phyloP scores from a whole-genome alignment of 1,140 invertebrate species.

The Heliothis subflexa region DNA sequence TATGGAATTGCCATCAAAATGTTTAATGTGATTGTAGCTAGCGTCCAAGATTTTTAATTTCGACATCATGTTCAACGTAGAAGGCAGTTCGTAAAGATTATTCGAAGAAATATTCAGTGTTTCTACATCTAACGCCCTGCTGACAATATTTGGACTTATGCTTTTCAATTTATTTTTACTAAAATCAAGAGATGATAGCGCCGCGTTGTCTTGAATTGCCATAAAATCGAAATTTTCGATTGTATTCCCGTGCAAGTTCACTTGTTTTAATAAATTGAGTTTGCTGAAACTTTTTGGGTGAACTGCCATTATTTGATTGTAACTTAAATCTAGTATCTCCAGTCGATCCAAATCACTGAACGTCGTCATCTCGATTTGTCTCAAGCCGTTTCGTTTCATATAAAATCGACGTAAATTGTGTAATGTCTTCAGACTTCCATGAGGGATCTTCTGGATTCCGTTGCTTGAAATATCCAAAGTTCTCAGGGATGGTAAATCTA shows the following conservation, averaged over 20 bases:
- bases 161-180: conserved; percentile 92
- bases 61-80: conserved; percentile 89
- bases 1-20: conserved; percentile 89
- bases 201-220: conserved; percentile 88
- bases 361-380: conserved; percentile 89
- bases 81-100: conserved; percentile 90
- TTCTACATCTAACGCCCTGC: conserved; percentile 89
- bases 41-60: conserved; percentile 91
- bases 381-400: conserved; percentile 92
- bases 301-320: conserved; percentile 91
- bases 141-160: conserved; percentile 89
- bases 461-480: conserved; percentile 93
- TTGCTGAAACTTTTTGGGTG: conserved; percentile 89
- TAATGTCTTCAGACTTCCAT: conserved; percentile 89
- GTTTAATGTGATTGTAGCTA: conserved; percentile 92
- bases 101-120: conserved; percentile 93
- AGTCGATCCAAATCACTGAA: conserved; percentile 90
- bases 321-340: conserved; percentile 91
- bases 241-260: conserved; percentile 92
- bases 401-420: conserved; percentile 90
- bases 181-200: conserved; percentile 90
- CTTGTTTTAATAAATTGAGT: conserved; percentile 88
- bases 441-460: conserved; percentile 90
- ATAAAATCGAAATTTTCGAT: conserved; percentile 90
- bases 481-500: conserved; percentile 90